Evolutionary conservation across 2,113 vertebrate species (phyloP).

Genomic region (Nibea coibor): DNA sequence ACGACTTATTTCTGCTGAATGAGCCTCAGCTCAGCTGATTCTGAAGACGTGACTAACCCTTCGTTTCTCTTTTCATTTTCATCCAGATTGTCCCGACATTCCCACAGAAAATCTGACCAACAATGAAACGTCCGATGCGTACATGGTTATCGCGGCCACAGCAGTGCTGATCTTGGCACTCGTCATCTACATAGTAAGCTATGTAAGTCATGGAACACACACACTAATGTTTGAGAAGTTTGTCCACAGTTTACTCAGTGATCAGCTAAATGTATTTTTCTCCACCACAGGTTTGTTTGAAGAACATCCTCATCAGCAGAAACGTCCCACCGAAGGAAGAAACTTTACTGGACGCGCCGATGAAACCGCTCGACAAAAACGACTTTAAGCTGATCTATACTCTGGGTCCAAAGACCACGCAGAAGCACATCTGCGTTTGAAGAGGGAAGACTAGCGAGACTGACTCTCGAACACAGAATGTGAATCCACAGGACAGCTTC

Average conservation of each 20-base stretch:
- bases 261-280: not conserved
- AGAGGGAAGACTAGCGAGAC: not conserved
- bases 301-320: slow-evolving; percentile 41
- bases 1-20: too few relatives aligned
- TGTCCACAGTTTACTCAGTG: not conserved
- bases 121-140: not conserved
- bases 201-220: slow-evolving; percentile 73
- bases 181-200: slow-evolving; percentile 62
- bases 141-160: slow-evolving; percentile 46
- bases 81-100: slow-evolving; percentile 47
- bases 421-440: slow-evolving; percentile 52
- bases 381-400: slow-evolving; percentile 67
- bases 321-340: slow-evolving; percentile 30
- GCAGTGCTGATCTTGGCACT: slow-evolving; percentile 60
- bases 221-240: not conserved
- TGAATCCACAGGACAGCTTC: not conserved
- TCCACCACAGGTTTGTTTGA: slow-evolving; percentile 62
- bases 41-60: not conserved
- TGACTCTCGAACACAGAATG: fast-evolving
- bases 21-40: too few relatives aligned
- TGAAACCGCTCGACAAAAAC: slow-evolving; percentile 43
- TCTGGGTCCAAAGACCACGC: slow-evolving; percentile 50
- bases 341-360: not conserved
- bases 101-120: not conserved
- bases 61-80: not conserved